These are phyloP conservation scores for Chymomyza costata DNA, from an alignment of 1,140 invertebrate genomes.

Conservation along the genomic window DNA sequence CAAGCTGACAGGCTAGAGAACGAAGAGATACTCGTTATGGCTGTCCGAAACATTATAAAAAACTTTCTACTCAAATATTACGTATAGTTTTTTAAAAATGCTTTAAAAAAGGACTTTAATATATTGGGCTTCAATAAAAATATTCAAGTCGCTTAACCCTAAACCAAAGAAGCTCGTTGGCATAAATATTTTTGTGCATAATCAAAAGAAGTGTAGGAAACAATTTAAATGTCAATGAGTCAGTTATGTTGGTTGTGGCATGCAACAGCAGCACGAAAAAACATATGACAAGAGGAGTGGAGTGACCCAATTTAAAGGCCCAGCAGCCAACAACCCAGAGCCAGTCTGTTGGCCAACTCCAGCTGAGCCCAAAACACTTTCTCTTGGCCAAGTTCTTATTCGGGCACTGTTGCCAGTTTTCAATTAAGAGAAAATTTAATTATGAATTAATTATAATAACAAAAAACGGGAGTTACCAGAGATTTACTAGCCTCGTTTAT, in stretches of 20 bases:
- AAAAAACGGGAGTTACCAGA: conserved; percentile 21
- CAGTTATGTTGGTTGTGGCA: neutral
- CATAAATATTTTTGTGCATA: conserved; percentile 53
- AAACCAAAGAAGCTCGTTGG: no score
- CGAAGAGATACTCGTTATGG: no score
- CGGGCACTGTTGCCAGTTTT: conserved; percentile 43
- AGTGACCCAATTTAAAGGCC: conserved; percentile 54
- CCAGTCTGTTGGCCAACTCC: no score
- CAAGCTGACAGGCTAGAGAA: no score
- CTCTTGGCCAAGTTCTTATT: conserved; percentile 50
- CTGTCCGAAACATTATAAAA: no score
- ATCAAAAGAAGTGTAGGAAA: conserved; percentile 29
- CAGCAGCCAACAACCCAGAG: conserved; percentile 1
- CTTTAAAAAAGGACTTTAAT: no score
- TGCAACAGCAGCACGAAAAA: no score
- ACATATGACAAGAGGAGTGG: conserved; percentile 19
- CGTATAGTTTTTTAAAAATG: no score
- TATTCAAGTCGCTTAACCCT: no score
- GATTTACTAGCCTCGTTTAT: conserved; percentile 43
- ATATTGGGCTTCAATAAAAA: no score
- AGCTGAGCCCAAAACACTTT: conserved; percentile 53
- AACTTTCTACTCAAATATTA: no score
- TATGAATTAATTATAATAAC: conserved; percentile 64
- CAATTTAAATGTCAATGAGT: conserved; percentile 66
- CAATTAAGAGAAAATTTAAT: conserved; percentile 73